Conservation (phyloP, 2,797 vertebrate genomes). For the Caiman crocodilus region DNA sequence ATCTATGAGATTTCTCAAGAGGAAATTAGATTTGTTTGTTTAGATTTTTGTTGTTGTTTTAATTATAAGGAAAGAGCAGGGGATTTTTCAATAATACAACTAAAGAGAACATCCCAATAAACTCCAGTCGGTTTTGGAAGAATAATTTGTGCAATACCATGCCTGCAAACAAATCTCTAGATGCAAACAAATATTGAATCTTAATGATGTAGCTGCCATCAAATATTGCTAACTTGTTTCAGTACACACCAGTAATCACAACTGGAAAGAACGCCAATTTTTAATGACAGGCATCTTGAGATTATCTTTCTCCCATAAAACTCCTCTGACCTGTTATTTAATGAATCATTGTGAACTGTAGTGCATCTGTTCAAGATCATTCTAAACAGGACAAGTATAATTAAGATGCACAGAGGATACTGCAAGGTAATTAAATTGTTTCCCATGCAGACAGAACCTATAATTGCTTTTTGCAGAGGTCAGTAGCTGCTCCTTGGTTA, state of each 20-base stretch:
- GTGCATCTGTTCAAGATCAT: background rate
- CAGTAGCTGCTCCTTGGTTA: background rate
- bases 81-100: background rate
- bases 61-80: background rate
- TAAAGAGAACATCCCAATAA: background rate
- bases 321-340: background rate
- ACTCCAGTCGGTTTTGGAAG: background rate
- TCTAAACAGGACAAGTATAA: background rate
- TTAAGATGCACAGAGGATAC: background rate
- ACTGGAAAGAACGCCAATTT: background rate
- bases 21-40: background rate
- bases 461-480: background rate
- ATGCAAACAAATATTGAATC: background rate
- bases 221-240: background rate
- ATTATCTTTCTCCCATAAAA: background rate
- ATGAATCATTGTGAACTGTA: background rate
- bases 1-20: background rate
- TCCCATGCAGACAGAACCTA: background rate
- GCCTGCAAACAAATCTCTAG: background rate
- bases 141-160: background rate
- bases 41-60: background rate
- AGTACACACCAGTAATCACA: background rate
- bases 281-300: background rate
- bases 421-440: background rate
- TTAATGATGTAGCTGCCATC: background rate